A percentile compares a stretch with the other conserved stretches of the same genome.
Conservation (phyloP, 2,888 invertebrate genomes). For the Tenthredo notha region DNA sequence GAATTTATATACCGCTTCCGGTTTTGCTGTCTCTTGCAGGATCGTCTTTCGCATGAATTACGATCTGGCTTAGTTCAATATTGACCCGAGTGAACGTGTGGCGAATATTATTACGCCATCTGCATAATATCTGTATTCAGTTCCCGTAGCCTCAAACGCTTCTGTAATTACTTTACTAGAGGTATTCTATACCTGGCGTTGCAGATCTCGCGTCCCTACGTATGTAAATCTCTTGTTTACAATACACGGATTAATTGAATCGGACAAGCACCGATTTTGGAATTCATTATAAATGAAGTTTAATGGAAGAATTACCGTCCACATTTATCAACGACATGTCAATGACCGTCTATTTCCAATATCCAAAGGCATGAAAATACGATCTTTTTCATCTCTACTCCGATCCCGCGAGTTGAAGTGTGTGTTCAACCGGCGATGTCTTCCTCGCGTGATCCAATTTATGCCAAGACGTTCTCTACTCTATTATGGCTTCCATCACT, state of each 20-base stretch:
- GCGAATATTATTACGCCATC: slow-evolving; percentile 76
- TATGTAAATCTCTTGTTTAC: slow-evolving; percentile 59
- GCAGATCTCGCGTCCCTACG: slow-evolving; percentile 60
- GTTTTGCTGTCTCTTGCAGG: slow-evolving; percentile 38
- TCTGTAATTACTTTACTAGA: slow-evolving; percentile 74
- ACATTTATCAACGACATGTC: neutral
- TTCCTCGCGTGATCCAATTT: slow-evolving; percentile 50
- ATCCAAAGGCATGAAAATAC: neutral
- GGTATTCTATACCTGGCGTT: slow-evolving; percentile 50
- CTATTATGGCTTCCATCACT: slow-evolving; percentile 48
- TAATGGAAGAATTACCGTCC: neutral
- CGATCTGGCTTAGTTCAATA: slow-evolving; percentile 74
- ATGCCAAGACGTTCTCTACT: slow-evolving; percentile 40
- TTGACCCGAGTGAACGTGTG: slow-evolving; percentile 75
- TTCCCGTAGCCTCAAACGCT: slow-evolving; percentile 73
- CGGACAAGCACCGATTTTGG: slow-evolving; percentile 63
- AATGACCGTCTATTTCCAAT: neutral
- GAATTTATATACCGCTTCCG: slow-evolving; percentile 43
- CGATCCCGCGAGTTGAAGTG: neutral
- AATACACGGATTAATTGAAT: slow-evolving; percentile 71
- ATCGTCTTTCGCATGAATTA: slow-evolving; percentile 66
- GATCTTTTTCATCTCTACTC: neutral
- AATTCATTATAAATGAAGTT: slow-evolving; percentile 6
- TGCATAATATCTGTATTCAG: slow-evolving; percentile 76
- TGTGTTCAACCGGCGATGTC: slow-evolving; percentile 18